Evolutionary conservation across 2,113 vertebrate species (phyloP).

Genomic region (Hippocampus abdominalis): DNA sequence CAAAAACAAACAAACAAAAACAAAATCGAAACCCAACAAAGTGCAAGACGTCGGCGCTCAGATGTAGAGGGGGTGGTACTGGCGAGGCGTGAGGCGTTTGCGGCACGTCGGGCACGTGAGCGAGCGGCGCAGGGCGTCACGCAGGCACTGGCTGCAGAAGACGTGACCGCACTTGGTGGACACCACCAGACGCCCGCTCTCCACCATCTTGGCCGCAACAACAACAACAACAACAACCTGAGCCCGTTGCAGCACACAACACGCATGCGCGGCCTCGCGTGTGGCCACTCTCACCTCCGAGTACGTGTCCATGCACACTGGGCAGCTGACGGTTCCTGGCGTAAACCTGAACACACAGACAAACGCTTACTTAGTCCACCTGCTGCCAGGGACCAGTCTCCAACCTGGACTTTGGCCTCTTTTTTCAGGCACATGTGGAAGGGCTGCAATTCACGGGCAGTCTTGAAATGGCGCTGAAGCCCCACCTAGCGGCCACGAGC

Average conservation of each 20-base stretch:
- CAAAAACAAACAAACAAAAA: too few species aligned
- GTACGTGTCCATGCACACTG: constrained; percentile 89
- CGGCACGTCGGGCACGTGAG: constrained; percentile 91
- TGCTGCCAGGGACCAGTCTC: neutral
- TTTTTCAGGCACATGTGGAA: neutral
- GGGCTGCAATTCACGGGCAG: neutral
- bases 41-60: constrained; percentile 55
- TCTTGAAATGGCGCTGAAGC: too few species aligned
- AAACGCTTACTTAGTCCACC: too few species aligned
- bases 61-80: constrained; percentile 95
- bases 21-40: too few species aligned
- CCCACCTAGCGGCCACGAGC: neutral
- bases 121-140: constrained; percentile 81
- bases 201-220: constrained; percentile 75
- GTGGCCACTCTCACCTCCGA: constrained; percentile 76
- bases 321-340: constrained; percentile 82
- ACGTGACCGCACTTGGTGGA: constrained; percentile 93
- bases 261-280: neutral
- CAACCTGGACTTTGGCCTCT: constrained; percentile 48
- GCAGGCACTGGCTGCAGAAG: constrained; percentile 95
- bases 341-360: constrained; percentile 60
- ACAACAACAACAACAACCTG: neutral
- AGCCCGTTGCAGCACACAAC: neutral
- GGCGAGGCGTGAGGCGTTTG: constrained; percentile 86
- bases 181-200: constrained; percentile 86